phyloP scores from a whole-genome alignment of 2,113 vertebrate genomes.

The Diadophis punctatus region DNA sequence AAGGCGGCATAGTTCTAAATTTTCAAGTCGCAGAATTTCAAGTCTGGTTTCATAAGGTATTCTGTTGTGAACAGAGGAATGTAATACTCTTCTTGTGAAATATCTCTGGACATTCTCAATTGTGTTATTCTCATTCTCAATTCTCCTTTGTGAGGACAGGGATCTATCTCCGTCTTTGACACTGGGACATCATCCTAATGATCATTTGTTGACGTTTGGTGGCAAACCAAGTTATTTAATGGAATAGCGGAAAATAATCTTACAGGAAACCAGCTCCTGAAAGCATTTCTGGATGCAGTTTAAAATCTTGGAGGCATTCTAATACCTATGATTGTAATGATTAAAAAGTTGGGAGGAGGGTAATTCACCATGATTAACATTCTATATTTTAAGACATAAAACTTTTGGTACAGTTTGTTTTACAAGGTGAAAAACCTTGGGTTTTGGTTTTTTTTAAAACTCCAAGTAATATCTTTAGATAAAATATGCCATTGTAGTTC shows the following conservation, averaged over 20 bases:
- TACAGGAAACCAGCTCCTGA: background rate
- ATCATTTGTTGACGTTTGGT: background rate
- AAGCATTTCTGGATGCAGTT: background rate
- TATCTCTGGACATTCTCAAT: too few species aligned
- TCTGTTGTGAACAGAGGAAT: too few species aligned
- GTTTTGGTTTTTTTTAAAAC: background rate
- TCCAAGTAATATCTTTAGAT: background rate
- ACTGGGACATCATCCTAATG: background rate
- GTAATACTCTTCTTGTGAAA: too few species aligned
- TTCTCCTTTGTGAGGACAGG: background rate
- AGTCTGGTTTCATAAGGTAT: too few species aligned
- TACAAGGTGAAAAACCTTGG: background rate
- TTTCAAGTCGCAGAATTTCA: too few species aligned
- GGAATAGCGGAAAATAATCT: background rate
- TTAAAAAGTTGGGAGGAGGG: background rate
- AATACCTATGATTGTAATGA: background rate
- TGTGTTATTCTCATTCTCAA: too few species aligned
- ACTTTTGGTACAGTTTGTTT: background rate
- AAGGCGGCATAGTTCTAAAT: too few species aligned
- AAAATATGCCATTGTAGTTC: slow-evolving; percentile 26
- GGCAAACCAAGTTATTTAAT: background rate
- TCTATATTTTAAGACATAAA: background rate
- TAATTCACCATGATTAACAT: background rate
- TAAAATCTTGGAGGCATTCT: background rate
- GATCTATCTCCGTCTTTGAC: background rate